These are phyloP conservation scores for Geodia barretti DNA, from an alignment of 37 sponge, comb jelly and placozoan species.

Conservation along the genomic window DNA sequence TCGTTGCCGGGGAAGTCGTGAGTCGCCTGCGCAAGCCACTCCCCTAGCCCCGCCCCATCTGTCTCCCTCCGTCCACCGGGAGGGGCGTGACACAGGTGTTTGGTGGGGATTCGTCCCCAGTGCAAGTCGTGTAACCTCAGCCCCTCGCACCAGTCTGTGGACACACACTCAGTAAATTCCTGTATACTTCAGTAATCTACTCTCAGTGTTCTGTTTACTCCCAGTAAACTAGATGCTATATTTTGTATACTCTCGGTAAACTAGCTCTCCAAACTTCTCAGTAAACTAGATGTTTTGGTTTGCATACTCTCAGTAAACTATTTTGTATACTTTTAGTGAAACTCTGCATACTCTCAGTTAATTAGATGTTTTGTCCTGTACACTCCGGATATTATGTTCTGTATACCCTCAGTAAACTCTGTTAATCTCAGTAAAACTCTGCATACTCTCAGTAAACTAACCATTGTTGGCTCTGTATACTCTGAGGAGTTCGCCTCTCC, in stretches of 20 bases:
- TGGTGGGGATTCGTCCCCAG: neutral
- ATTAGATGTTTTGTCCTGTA: neutral
- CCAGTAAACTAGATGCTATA: neutral
- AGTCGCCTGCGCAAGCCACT: neutral
- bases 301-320: no score
- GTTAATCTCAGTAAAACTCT: no score
- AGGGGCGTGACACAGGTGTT: neutral
- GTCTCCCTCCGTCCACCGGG: neutral
- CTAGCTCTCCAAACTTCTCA: neutral
- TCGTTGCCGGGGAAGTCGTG: neutral
- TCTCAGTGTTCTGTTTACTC: neutral
- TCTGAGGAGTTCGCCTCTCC: neutral
- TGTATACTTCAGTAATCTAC: no score
- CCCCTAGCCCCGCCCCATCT: neutral
- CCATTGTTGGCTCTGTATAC: neutral
- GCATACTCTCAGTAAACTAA: neutral
- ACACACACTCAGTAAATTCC: neutral
- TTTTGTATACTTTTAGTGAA: no score
- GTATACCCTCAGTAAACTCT: no score
- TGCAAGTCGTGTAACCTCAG: neutral
- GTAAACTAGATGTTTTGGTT: neutral
- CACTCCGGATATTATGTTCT: neutral
- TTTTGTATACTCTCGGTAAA: neutral
- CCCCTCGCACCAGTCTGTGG: constrained; percentile 5
- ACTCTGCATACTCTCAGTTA: neutral